A percentile compares a stretch with the other conserved stretches of the same genome.
Conservation (phyloP, 2,888 invertebrate species). For the Tenthredo amoena region DNA sequence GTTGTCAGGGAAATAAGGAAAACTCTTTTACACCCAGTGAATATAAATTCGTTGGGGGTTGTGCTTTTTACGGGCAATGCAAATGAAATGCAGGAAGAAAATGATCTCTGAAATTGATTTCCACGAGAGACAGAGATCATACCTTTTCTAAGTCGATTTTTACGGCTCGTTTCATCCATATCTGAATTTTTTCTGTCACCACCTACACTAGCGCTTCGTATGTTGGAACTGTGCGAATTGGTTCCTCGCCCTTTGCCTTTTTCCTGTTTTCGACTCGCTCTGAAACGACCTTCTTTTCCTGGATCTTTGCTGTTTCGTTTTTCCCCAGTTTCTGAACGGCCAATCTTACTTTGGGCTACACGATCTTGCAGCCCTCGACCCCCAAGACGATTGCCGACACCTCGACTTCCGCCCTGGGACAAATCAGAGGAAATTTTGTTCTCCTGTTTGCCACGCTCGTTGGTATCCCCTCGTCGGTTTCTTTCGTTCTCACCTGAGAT, state of each 20-base stretch:
- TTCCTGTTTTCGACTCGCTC: background rate
- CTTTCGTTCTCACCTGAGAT: background rate
- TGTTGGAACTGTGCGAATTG: background rate
- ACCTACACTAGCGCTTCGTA: background rate
- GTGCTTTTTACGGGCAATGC: background rate
- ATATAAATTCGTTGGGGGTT: background rate
- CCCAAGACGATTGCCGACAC: background rate
- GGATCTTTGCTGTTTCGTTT: constrained; percentile 16
- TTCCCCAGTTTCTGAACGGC: background rate
- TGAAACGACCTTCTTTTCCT: background rate
- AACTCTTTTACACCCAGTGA: constrained; percentile 10
- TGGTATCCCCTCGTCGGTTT: background rate
- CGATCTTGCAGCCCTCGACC: background rate
- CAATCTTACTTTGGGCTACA: background rate
- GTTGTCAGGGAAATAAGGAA: background rate
- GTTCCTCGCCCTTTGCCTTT: constrained; percentile 6
- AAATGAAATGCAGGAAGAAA: background rate
- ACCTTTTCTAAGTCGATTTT: constrained; percentile 19
- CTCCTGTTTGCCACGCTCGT: background rate
- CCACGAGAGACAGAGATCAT: background rate
- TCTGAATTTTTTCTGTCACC: background rate
- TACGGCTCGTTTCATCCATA: background rate
- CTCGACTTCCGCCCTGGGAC: background rate
- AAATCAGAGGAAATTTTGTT: background rate
- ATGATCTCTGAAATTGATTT: background rate